phyloP scores from a whole-genome alignment of 2,888 invertebrate genomes.

The Eucera pruinosa region DNA sequence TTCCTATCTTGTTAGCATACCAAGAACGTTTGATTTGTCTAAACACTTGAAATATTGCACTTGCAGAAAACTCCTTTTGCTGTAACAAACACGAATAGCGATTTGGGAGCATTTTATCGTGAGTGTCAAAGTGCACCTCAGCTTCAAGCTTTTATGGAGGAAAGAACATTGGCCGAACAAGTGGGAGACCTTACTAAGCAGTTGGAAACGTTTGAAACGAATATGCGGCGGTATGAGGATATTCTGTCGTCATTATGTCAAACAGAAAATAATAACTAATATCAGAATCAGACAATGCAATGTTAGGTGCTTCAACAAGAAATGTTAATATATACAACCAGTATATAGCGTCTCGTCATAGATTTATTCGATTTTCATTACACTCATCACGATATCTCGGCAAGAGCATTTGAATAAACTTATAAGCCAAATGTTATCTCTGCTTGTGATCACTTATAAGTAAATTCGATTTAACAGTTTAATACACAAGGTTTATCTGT shows the following conservation, averaged over 20 bases:
- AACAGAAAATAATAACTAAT: conserved; percentile 87
- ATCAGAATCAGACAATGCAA: conserved; percentile 28
- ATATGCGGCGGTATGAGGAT: conserved; percentile 90
- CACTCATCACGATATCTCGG: conserved; percentile 19
- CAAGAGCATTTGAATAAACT: conserved; percentile 25
- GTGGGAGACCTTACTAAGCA: conserved; percentile 89
- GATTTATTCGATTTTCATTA: conserved; percentile 48
- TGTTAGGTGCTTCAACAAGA: conserved; percentile 47
- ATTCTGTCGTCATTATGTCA: conserved; percentile 90
- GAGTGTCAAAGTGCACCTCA: conserved; percentile 91
- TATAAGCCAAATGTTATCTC: conserved; percentile 40
- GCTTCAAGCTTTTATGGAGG: conserved; percentile 85
- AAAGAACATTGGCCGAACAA: conserved; percentile 85
- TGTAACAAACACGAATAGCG: conserved; percentile 89
- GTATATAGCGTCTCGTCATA: conserved; percentile 44
- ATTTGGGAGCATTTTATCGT: conserved; percentile 91
- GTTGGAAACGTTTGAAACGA: conserved; percentile 90
- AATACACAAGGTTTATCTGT: conserved; percentile 31
- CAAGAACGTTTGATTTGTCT: conserved; percentile 25
- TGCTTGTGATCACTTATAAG: conserved; percentile 30
- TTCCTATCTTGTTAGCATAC: conserved; percentile 41
- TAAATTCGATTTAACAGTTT: conserved; percentile 29
- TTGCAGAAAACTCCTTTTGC: conserved; percentile 93
- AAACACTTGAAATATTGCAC: conserved; percentile 42
- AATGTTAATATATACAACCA: conserved; percentile 42